A percentile compares a stretch with the other conserved stretches of the same genome.
Conservation (phyloP, 1,140 invertebrate genomes). For the Leptopilina boulardi region DNA sequence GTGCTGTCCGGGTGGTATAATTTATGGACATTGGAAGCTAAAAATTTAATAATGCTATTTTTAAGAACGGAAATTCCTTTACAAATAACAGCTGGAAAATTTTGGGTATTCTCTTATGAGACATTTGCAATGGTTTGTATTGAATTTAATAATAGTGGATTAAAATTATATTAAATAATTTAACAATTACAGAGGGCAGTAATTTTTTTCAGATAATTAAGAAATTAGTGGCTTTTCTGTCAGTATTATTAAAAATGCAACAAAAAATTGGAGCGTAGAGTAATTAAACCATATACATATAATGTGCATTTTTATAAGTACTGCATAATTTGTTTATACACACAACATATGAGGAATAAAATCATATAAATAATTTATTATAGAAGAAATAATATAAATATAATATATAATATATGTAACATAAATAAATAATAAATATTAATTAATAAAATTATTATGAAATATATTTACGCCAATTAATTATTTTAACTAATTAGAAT, state of each 20-base stretch:
- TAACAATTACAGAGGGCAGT: neutral
- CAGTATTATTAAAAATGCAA: slow-evolving; percentile 54
- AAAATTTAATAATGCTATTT: slow-evolving; percentile 60
- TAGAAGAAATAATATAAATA: no score
- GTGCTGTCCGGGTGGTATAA: no score
- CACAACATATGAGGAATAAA: no score
- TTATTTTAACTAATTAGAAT: no score
- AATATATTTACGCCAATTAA: no score
- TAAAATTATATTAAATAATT: neutral
- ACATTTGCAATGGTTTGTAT: slow-evolving; percentile 47
- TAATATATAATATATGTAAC: no score
- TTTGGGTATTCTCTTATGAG: slow-evolving; percentile 52
- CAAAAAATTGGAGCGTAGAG: neutral
- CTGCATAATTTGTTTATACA: no score
- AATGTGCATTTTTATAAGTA: no score
- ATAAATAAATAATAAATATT: no score
- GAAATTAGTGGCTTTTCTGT: slow-evolving; percentile 53
- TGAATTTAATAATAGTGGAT: neutral
- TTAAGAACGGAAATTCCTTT: slow-evolving; percentile 54
- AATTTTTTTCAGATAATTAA: slow-evolving; percentile 51
- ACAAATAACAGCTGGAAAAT: slow-evolving; percentile 59
- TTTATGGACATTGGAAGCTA: slow-evolving; percentile 46
- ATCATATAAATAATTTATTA: no score
- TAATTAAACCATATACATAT: no score
- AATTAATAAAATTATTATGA: no score